Evolutionary conservation across 2,797 vertebrate genomes (phyloP), one percentile per base, ranked within the genome.

Genomic region (Phrynocephalus forsythii): DNA sequence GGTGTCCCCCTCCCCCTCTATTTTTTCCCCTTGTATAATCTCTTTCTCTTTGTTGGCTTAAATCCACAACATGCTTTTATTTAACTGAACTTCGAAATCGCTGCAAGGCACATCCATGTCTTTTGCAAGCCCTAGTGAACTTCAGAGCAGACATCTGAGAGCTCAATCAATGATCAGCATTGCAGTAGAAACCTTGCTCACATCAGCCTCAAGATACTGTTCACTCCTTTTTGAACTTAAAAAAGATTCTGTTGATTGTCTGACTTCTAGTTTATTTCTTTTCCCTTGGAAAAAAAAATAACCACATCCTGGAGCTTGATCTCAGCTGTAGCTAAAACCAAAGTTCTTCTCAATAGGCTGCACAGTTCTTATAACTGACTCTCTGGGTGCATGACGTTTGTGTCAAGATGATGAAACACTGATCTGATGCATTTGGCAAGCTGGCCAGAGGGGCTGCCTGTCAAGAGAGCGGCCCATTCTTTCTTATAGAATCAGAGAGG

Each of bases 161-260:
- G 4, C 20, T 92, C 26, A 60, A 20, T 75, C 82, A 84, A 6
- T 50, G 20, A 91, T 28, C 24, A 79, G 26, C 1, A n/a, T 7
- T 79, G 72, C 26, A 80, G 79, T 22, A 6, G 56, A 87, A n/a
- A 26, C 67, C 80, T 84, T 86, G 33, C 71, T 85, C 86, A 28
- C 5, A 13, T 0, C 2, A 92, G 44, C 38, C 81, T 84, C 67
- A n/a, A 90, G 80, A 79, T 52, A 86, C 1, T 77, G 66, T 56
- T 92, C 60, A 52, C 24, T 85, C 73, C 30, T 56, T 91, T 88
- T 85, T 75, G 6, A 90, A 22, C 72, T 81, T 79, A 87, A 90
- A 75, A 69, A 76, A 85, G 15, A 52, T 77, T 82, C 67, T 88
- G 3, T 2, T 82, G 26, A 30, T 77, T 93, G 63, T 15, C 48